Percentiles rank a stretch among this genome's conserved stretches.
phyloP scores from a whole-genome alignment of 2,797 vertebrate genomes.

The Falco naumanni region DNA sequence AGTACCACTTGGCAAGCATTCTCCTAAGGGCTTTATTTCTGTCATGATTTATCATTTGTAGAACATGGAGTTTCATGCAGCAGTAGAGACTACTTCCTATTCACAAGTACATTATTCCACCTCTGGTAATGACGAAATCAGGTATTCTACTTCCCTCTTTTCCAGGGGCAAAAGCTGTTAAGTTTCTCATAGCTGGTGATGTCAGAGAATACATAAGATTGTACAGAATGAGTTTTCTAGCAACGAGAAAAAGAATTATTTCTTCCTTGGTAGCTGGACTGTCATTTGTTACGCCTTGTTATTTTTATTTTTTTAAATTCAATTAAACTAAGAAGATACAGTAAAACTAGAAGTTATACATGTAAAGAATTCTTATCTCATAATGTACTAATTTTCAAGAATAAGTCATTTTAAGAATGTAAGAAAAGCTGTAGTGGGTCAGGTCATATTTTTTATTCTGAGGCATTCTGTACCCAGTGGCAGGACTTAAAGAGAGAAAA shows the following conservation, averaged over 20 bases:
- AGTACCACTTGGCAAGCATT: not conserved
- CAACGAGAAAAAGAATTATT: not conserved
- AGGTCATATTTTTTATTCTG: not conserved
- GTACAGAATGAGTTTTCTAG: not conserved
- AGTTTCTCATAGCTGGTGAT: not conserved
- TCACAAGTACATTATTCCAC: not conserved
- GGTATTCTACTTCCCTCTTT: not conserved
- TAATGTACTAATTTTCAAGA: not conserved
- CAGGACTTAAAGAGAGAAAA: not conserved
- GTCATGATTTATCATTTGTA: constrained; percentile 7
- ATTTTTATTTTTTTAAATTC: not conserved
- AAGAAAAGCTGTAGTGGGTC: not conserved
- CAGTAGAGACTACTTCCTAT: not conserved
- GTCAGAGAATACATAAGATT: not conserved
- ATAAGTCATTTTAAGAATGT: not conserved
- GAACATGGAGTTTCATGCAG: not conserved
- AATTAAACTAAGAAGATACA: not conserved
- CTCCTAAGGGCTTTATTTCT: not conserved
- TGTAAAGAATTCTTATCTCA: not conserved
- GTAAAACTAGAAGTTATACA: not conserved
- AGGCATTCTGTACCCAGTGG: not conserved
- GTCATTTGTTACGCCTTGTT: not conserved
- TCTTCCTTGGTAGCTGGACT: not conserved
- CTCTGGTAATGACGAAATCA: not conserved
- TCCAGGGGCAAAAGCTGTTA: not conserved